Conservation (phyloP, 2,797 vertebrate species). For the Pipistrellus kuhlii region DNA sequence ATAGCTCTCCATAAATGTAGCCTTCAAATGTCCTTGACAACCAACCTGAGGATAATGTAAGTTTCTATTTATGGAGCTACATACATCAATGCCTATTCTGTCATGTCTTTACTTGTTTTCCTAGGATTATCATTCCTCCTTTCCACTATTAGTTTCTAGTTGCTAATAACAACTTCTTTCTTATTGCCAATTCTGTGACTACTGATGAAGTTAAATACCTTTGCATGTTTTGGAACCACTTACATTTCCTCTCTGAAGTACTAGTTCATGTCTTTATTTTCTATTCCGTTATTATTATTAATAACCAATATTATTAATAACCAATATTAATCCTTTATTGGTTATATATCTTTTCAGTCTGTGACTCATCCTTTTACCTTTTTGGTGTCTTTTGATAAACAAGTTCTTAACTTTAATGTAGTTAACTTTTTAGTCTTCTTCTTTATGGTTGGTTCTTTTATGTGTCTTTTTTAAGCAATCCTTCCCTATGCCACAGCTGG, state of each 20-base stretch:
- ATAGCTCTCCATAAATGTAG: neutral
- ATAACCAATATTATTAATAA: too few relatives aligned
- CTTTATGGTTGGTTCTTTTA: neutral
- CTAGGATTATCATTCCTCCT: neutral
- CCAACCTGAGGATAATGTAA: neutral
- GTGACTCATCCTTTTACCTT: neutral
- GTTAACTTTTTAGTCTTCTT: neutral
- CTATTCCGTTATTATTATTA: neutral
- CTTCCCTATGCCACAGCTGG: neutral
- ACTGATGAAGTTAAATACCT: constrained; percentile 43
- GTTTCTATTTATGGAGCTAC: neutral
- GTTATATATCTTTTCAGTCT: constrained; percentile 55
- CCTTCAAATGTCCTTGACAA: constrained; percentile 19
- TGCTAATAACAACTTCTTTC: neutral
- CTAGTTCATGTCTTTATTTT: constrained; percentile 21
- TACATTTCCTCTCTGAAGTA: constrained; percentile 27
- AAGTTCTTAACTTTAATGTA: constrained; percentile 48
- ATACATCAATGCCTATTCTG: neutral
- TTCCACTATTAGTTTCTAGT: constrained; percentile 36
- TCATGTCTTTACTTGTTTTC: neutral
- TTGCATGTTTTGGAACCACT: constrained; percentile 16
- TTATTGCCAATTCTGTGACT: neutral
- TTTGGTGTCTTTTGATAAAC: constrained; percentile 30
- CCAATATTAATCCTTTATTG: constrained; percentile 23
- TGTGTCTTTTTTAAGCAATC: constrained; percentile 39